Conservation (phyloP, 2,888 invertebrate species). For the Ephialtes manifestator region DNA sequence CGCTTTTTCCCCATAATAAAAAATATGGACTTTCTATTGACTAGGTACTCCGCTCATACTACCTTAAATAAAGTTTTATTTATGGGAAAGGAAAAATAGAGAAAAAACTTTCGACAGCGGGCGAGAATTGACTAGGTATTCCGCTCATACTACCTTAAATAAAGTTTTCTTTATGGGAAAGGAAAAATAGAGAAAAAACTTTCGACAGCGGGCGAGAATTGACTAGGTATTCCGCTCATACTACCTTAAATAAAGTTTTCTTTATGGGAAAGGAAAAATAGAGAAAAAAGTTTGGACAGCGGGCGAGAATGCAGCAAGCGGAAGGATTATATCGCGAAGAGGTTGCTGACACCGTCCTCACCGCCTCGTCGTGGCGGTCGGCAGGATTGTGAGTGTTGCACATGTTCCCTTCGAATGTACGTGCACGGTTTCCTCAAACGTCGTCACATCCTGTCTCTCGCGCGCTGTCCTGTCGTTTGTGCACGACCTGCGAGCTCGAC, state of each 20-base stretch:
- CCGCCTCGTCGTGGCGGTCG: slow-evolving; percentile 57
- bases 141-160: too few species aligned
- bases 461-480: slow-evolving; percentile 35
- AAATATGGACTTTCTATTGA: too few species aligned
- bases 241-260: slow-evolving; percentile 7
- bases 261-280: neutral
- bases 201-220: slow-evolving; percentile 58
- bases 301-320: slow-evolving; percentile 55
- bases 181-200: slow-evolving; percentile 31
- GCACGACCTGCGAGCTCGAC: slow-evolving; percentile 20
- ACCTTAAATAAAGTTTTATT: slow-evolving; percentile 6
- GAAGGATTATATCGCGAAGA: slow-evolving; percentile 60
- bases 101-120: slow-evolving; percentile 59
- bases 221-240: too few species aligned
- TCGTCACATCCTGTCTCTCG: slow-evolving; percentile 78
- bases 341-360: slow-evolving; percentile 68
- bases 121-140: too few species aligned
- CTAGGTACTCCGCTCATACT: too few species aligned
- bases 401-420: slow-evolving; percentile 74
- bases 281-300: slow-evolving; percentile 57
- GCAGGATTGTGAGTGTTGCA: slow-evolving; percentile 61
- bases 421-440: slow-evolving; percentile 79
- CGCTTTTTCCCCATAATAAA: too few species aligned
- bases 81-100: neutral
- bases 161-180: neutral